Base-by-base conservation (phyloP, 2,113 vertebrate species). In the Turdus rufiventris region DNA sequence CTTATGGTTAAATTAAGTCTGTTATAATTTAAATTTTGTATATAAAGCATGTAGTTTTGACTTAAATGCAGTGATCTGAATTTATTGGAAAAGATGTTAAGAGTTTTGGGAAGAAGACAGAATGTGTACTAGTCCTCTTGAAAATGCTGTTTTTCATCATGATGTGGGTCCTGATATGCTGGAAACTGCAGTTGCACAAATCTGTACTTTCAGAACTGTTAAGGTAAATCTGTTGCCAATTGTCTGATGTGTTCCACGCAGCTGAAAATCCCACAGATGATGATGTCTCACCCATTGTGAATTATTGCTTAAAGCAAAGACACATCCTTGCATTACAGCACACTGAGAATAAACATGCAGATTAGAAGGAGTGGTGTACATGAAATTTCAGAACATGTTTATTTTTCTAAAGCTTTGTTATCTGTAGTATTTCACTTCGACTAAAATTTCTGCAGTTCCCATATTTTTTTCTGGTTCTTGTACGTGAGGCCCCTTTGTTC, bases 401-500 rank as follows among this genome's bases (percentile, higher is more conserved):
- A 74, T 95, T 78, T 96, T 87, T 95, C 70, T 84, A 40, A 78
- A 91, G 79, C 54, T 95, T 78, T 87, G 65, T 48, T 92, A 42
- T 33, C 40, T 54, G 20, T 60, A 82, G 34, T 53, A 28, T 89
- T 28, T 70, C 3, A 7, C 13, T 78, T 68, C n/a, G 36, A 42
- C 34, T 40, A 38, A 53, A 62, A 74, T 62, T 62, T 78, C 25
- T 79, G 36, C 34, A 42, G 61, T 51, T 78, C 18, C 12, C 40
- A 75, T 29, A 11, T 51, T 42, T 89, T 89, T 71, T 71, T 60
- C 36, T 40, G 8, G 18, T 76, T 23, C 38, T 56, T 71, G 8
- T 25, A 7, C 18, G 5, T 88, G 66, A 88, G 47, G 21, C 17
- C 71, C n/a, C 38, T 56, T 91, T 74, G 54, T 77, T 85, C 18